Base-by-base conservation (phyloP, 1,140 invertebrate species). In the Oryctes rhinoceros region DNA sequence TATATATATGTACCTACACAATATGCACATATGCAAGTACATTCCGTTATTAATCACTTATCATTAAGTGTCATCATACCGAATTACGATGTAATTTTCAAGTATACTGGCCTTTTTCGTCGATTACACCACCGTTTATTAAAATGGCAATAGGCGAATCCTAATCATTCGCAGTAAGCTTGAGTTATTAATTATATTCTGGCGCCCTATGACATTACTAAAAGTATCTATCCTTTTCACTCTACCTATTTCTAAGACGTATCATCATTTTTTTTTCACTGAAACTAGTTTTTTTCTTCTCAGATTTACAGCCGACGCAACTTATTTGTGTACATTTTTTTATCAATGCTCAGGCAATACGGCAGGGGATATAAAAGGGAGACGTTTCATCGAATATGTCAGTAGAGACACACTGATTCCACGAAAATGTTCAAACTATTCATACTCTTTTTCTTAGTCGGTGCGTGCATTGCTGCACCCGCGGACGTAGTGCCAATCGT, bases 401-500 rank as follows among this genome's bases (percentile, higher is more conserved):
- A 71, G 65, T 71, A 30, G 65, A 71, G 18, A 71, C 35, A 13
- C 4, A 9, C 24, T 37, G 65, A 71, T 35, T 71, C 11, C 0
- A 20, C 11, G 18, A 71, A 71, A 71, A 71, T 71, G 65, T 71
- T 71, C 65, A 71, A 71, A 24, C 11, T 71, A 35, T 24, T 71
- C 24, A 24, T 24, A 11, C 24, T 71, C 11, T 71, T 71, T 15
- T 71, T 30, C 65, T 24, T 71, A 37, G 35, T 71, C 15, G 65
- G 65, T 35, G 65, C 65, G 65, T 71, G 65, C 65, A 71, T 37
- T 37, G 65, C 65, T 71, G 65, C 65, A 47, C 75, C 75, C 0
- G 75, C 37, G 20, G 75, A 76, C 15, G 75, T 49, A 1, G 88
- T 91, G 9, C 86, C 90, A 0, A 91, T 91, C 37, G 39, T 91